Evolutionary conservation across 2,113 vertebrate species (phyloP).

Genomic region (Hymenochirus boettgeri): DNA sequence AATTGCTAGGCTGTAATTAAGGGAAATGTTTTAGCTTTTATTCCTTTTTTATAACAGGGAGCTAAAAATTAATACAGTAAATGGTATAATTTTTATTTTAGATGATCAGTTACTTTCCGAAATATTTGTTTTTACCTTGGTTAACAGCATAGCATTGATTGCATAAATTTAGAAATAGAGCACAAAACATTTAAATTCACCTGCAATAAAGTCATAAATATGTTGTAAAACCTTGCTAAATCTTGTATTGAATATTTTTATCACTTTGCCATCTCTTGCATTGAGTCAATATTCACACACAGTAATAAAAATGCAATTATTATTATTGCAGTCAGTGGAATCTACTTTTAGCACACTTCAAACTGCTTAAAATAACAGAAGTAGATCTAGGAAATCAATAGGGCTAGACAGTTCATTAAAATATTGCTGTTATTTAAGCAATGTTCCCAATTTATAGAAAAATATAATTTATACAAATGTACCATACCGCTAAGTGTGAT

Average conservation of each 20-base stretch:
- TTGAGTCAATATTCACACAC: background rate
- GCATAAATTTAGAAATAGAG: too few species aligned
- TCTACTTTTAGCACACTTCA: background rate
- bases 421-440: background rate
- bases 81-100: too few species aligned
- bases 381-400: background rate
- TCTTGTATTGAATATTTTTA: background rate
- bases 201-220: too few species aligned
- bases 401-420: background rate
- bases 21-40: too few species aligned
- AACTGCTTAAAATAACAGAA: slow-evolving; percentile 1
- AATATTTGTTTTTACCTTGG: too few species aligned
- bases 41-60: too few species aligned
- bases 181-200: too few species aligned
- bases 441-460: background rate
- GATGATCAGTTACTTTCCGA: too few species aligned
- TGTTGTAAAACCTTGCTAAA: background rate
- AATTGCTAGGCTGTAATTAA: too few species aligned
- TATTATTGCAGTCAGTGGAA: slow-evolving; percentile 1
- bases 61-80: too few species aligned
- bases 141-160: too few species aligned
- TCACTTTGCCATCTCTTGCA: background rate
- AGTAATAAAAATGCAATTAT: slow-evolving; percentile 1
- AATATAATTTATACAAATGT: too few species aligned
- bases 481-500: background rate